Evolutionary conservation across 1,140 invertebrate genomes (phyloP).

Genomic region (Apis mellifera): Amel_HAv3.1 CM009942.2:1569501-1570000

Average conservation of each 20-base stretch:
- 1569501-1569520: too few species aligned
- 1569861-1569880: neutral
- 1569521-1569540: too few species aligned
- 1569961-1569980: too few species aligned
- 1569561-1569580: too few species aligned
- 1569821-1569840: neutral
- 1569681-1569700: neutral
- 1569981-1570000: too few species aligned
- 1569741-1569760: slow-evolving; percentile 1
- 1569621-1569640: too few species aligned
- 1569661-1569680: neutral
- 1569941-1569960: neutral
- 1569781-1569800: neutral
- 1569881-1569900: neutral
- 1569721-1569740: neutral
- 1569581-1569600: too few species aligned
- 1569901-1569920: neutral
- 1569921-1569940: neutral
- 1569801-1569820: neutral
- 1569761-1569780: neutral
- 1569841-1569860: neutral
- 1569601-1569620: too few species aligned
- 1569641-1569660: too few species aligned
- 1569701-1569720: neutral
- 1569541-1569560: too few species aligned